phyloP scores from a whole-genome alignment of 2,797 vertebrate genomes.

The Lepilemur ruficaudatus region DNA sequence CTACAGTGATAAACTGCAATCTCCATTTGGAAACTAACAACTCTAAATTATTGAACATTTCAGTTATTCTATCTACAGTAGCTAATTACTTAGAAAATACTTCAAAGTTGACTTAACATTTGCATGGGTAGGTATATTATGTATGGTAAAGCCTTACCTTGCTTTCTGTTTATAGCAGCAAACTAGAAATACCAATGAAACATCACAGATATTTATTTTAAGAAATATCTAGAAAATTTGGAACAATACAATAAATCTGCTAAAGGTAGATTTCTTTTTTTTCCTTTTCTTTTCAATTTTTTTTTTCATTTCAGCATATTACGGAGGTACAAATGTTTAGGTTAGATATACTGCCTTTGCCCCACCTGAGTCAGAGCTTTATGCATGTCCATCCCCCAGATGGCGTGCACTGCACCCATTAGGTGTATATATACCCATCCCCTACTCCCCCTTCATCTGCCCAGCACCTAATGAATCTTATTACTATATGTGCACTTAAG shows the following conservation, averaged over 20 bases:
- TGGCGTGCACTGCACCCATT: no score
- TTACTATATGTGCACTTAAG: no score
- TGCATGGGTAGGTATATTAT: neutral
- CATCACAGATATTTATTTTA: neutral
- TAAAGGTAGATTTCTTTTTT: neutral
- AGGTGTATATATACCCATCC: no score
- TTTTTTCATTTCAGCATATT: no score
- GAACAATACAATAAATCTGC: neutral
- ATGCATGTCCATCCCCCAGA: no score
- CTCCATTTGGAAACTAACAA: neutral
- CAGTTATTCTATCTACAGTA: neutral
- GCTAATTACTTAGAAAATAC: neutral
- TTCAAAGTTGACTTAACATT: conserved; percentile 8
- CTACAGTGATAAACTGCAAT: neutral
- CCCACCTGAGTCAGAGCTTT: no score
- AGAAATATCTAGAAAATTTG: neutral
- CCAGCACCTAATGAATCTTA: no score
- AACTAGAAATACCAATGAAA: conserved; percentile 25
- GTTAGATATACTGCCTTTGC: no score
- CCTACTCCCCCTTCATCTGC: no score
- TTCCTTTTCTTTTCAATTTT: no score
- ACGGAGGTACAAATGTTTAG: no score
- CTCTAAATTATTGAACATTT: neutral
- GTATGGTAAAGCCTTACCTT: neutral
- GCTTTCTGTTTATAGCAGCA: neutral